Evolutionary conservation across 2,113 vertebrate genomes (phyloP).

Genomic region (Gopherus evgoodei): DNA sequence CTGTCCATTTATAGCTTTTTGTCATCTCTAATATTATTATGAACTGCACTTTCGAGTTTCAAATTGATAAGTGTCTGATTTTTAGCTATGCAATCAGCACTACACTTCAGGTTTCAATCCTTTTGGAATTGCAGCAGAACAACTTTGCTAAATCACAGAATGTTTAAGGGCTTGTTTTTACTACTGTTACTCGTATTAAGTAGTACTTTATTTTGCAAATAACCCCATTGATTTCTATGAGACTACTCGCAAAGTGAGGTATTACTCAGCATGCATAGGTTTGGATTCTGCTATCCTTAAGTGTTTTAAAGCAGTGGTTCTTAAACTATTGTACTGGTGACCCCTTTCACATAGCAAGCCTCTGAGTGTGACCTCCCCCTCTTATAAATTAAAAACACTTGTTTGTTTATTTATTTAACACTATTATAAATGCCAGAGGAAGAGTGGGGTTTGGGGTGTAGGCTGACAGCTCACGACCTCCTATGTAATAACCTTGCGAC

Average conservation of each 20-base stretch:
- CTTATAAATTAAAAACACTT: too few species aligned
- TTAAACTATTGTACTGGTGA: too few species aligned
- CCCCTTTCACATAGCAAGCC: too few species aligned
- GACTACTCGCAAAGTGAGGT: slow-evolving; percentile 46
- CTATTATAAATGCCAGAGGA: too few species aligned
- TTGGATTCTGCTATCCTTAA: slow-evolving; percentile 51
- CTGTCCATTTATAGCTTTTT: not conserved
- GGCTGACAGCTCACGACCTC: too few species aligned
- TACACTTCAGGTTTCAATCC: not conserved
- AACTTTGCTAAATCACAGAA: not conserved
- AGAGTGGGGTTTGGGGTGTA: too few species aligned
- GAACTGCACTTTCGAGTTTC: not conserved
- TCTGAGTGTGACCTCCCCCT: too few species aligned
- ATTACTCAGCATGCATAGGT: slow-evolving; percentile 42
- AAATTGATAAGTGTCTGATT: not conserved
- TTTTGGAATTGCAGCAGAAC: not conserved
- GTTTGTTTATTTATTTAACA: too few species aligned
- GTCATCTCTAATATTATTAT: not conserved
- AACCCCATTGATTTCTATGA: slow-evolving; percentile 53
- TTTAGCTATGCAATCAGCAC: not conserved
- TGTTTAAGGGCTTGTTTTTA: slow-evolving; percentile 1
- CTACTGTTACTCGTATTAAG: not conserved
- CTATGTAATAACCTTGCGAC: too few species aligned
- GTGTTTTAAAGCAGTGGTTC: slow-evolving; percentile 54
- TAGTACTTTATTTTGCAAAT: not conserved